A percentile compares a stretch with the other conserved stretches of the same genome.
phyloP scores from a whole-genome alignment of 2,888 invertebrate genomes.

The Cyclophora albipunctata region DNA sequence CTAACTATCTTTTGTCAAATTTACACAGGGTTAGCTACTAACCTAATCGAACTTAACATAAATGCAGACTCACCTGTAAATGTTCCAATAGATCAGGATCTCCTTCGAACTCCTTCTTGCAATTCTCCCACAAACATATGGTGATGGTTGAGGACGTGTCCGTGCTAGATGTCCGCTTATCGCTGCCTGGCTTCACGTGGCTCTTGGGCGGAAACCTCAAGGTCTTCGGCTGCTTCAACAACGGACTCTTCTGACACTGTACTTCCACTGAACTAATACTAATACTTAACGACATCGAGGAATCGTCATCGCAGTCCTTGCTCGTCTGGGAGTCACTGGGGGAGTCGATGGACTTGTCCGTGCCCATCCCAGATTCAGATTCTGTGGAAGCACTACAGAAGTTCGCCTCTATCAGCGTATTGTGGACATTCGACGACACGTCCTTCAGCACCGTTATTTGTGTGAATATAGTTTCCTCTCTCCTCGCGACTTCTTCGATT shows the following conservation, averaged over 20 bases:
- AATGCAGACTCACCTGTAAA: conserved; percentile 79
- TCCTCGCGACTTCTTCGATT: conserved; percentile 53
- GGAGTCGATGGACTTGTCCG: conserved; percentile 67
- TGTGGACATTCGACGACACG: conserved; percentile 63
- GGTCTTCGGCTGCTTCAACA: conserved; percentile 86
- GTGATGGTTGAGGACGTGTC: conserved; percentile 68
- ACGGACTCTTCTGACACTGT: conserved; percentile 80
- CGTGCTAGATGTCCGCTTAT: conserved; percentile 52
- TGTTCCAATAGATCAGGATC: conserved; percentile 90
- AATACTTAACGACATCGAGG: conserved; percentile 58
- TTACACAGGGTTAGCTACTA: too few species aligned
- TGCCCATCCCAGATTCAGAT: conserved; percentile 67
- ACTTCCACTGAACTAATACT: conserved; percentile 58
- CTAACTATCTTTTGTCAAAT: too few species aligned
- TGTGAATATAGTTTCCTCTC: conserved; percentile 64
- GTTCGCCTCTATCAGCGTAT: conserved; percentile 61
- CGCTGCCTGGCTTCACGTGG: conserved; percentile 46
- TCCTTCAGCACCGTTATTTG: conserved; percentile 68
- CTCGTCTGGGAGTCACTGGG: conserved; percentile 65
- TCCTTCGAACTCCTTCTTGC: conserved; percentile 84
- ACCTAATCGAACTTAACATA: too few species aligned
- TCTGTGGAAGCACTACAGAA: conserved; percentile 59
- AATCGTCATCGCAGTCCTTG: conserved; percentile 69
- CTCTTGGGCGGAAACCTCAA: conserved; percentile 84
- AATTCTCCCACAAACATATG: conserved; percentile 88